Base-by-base conservation (phyloP, 2,797 vertebrate species). In the Pangasius krempfi region DNA sequence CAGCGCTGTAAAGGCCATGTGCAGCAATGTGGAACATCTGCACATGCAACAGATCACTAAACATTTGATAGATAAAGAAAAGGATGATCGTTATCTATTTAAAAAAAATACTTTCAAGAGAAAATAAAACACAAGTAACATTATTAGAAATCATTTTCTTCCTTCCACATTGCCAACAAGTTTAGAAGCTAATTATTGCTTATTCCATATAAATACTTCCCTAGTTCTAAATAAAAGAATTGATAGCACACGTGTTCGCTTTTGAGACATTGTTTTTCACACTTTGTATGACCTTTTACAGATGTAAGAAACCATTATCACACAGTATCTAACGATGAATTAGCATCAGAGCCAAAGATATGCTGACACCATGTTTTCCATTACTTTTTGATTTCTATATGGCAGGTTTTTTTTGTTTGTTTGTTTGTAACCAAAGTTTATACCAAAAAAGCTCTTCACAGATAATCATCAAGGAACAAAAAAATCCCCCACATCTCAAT, bases 401-500 rank as follows among this genome's bases (percentile, higher is more conserved):
- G 84, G 91, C 58, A 73, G 88, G 90, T 87, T 92, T 91, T 90
- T 84, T 47, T 47, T 8, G 7, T 47, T 47, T 44, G 44, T 84
- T 90, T 58, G 88, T 47, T 90, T 83, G 87, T 75, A 18, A 88
- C 84, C 16, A 89, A 91, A 70, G 66, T 84, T 84, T 84, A 60
- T 47, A 64, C 40, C 25, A 84, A 86, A 85, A 91, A 86, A 79
- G 82, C 90, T 88, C 88, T 88, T 89, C 33, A 75, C 58, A 93
- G 96, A 97, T 97, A 95, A 93, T 44, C 52, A 97, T 97, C 96
- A 3, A 93, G 66, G 91, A 78, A 93, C 92, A 92, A 89, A 92
- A 94, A 94, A 96, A 95, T 94, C 94, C 92, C 93, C 91, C 91
- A 93, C 93, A 96, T 95, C 95, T 96, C 94, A 94, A 94, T 89